Evolutionary conservation across 2,888 invertebrate genomes (phyloP), one percentile per base, ranked within the genome.

Genomic region (Gibbula magus): DNA sequence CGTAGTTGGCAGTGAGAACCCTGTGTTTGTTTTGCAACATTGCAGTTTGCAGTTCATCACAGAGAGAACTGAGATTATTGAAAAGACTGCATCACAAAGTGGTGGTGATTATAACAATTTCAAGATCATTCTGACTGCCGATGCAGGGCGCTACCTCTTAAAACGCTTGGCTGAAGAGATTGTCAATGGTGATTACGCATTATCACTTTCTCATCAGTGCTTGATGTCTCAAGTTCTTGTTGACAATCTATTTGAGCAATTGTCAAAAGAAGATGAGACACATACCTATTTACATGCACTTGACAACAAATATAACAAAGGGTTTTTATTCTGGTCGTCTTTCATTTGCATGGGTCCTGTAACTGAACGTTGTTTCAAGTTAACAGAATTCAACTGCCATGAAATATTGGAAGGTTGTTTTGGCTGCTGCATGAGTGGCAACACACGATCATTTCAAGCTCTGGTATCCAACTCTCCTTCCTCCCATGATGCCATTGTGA

Each of bases 311-410:
- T 29, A 75, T 75, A 35, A 35, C 0, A 29, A 20, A 7, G 52
- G 75, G 18, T 75, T 75, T 32, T n/a, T 75, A n/a, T 75, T 53
- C 53, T 75, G 75, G 75, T 25, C 75, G 16, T 53, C 54, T 0
- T 35, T 32, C 25, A 8, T 29, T 5, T 35, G 32, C 32, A 22
- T 32, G 25, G 53, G 25, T 25, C 54, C 25, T 2, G n/a, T 75
- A 3, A 32, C 3, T 25, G 7, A 75, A 54, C 2, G 16, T 18
- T 20, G 18, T n/a, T 52, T 75, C 13, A 0, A 75, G 13, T 5
- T 54, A 0, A 75, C 53, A 0, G 7, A 22, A 4, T 75, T 54
- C 20, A 20, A 2, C 5, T 2, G n/a, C 16, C 54, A 4, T 54
- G 75, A 75, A 75, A 1, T 75, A 2, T 35, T 75, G 22, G 75